Evolutionary conservation across 2,113 vertebrate species (phyloP).

Genomic region (Leucosticte australis): DNA sequence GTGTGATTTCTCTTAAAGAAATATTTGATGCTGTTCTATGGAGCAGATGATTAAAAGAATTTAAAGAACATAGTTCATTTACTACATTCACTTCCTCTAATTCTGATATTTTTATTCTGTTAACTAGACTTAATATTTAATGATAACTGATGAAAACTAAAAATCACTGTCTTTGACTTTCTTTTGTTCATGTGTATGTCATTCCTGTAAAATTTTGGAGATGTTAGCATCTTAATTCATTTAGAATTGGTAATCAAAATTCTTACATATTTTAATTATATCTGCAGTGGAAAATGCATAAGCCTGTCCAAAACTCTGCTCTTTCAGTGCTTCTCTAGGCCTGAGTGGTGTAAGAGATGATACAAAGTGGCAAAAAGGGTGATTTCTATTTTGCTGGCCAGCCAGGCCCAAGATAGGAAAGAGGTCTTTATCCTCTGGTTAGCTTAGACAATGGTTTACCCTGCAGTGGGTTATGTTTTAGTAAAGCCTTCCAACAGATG

Average conservation of each 20-base stretch:
- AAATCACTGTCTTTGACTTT: neutral
- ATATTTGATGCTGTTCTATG: neutral
- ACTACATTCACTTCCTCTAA: neutral
- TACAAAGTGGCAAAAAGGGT: neutral
- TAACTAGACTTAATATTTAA: neutral
- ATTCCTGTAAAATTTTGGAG: neutral
- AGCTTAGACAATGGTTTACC: neutral
- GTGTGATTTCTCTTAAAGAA: neutral
- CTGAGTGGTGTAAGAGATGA: neutral
- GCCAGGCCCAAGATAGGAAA: neutral
- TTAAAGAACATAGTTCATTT: neutral
- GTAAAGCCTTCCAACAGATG: neutral
- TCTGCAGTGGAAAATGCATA: neutral
- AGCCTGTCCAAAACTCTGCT: neutral
- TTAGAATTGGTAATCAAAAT: neutral
- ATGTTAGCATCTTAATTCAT: neutral
- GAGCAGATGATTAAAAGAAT: neutral
- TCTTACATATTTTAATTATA: neutral
- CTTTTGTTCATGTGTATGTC: neutral
- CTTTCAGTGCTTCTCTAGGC: neutral
- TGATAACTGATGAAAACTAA: neutral
- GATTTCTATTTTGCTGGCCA: neutral
- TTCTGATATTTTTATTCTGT: neutral
- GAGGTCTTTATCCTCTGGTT: neutral
- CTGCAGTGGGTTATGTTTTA: neutral